Conservation (phyloP, 2,797 vertebrate genomes). For the Melanotaenia maccullochi region DNA sequence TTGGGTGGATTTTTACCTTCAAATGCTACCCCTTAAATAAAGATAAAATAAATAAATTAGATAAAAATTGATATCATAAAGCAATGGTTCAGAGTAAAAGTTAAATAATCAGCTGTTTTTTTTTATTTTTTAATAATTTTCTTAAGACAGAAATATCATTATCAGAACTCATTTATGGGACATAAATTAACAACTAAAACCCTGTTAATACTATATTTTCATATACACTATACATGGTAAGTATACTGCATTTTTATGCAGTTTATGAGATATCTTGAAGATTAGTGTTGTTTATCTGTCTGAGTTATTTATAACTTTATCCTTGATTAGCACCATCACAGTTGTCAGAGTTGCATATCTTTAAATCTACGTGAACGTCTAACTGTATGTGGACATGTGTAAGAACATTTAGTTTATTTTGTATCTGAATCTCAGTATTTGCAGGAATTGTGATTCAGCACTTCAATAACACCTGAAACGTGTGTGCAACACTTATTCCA, state of each 20-base stretch:
- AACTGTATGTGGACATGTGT: slow-evolving; percentile 6
- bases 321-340: slow-evolving; percentile 56
- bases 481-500: slow-evolving; percentile 15
- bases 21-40: no score
- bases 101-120: no score
- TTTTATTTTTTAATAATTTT: no score
- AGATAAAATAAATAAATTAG: no score
- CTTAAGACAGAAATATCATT: no score
- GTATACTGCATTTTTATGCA: not conserved
- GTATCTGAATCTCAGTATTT: slow-evolving; percentile 13
- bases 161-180: no score
- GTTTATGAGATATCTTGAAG: not conserved
- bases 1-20: no score
- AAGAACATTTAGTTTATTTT: slow-evolving; percentile 24
- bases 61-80: no score
- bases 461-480: slow-evolving; percentile 22
- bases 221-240: not conserved
- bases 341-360: slow-evolving; percentile 29
- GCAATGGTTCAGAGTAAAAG: no score
- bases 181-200: no score
- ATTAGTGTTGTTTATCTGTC: slow-evolving; percentile 18
- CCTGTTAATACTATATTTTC: not conserved
- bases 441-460: slow-evolving; percentile 1
- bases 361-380: slow-evolving; percentile 20
- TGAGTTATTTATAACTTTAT: slow-evolving; percentile 24